Percentiles rank a stretch among this genome's conserved stretches.
Evolutionary conservation across 2,113 vertebrate species (phyloP).

Genomic region (Eclectus roratus): DNA sequence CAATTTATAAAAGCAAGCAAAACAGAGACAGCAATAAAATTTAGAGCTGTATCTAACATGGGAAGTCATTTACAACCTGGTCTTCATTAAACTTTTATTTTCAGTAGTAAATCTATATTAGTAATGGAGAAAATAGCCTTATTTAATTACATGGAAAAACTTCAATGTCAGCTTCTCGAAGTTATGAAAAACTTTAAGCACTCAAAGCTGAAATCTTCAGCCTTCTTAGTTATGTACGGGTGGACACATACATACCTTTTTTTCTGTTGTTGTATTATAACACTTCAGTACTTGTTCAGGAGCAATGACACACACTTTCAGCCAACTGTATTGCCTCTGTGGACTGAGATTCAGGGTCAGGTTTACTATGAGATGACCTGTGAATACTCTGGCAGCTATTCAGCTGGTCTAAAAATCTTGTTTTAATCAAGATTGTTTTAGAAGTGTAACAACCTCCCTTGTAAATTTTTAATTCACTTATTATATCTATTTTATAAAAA

Average conservation of each 20-base stretch:
- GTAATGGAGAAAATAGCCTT: background rate
- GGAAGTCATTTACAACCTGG: background rate
- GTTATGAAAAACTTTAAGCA: background rate
- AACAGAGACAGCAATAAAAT: background rate
- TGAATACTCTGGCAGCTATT: background rate
- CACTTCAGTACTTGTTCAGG: background rate
- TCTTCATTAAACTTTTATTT: background rate
- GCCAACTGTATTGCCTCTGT: background rate
- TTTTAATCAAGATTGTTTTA: constrained; percentile 24
- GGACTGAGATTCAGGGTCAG: background rate
- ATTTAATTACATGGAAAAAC: background rate
- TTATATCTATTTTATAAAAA: background rate
- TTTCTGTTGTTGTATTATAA: background rate
- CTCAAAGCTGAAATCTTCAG: background rate
- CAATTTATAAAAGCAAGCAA: background rate
- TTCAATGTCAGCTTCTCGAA: background rate
- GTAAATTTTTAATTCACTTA: background rate
- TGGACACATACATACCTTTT: background rate
- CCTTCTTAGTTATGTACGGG: background rate
- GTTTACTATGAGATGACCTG: background rate
- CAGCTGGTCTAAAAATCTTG: background rate
- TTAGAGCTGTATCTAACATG: background rate
- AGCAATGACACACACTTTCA: background rate
- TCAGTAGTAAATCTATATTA: background rate
- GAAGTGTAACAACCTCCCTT: background rate